phyloP scores from a whole-genome alignment of 37 sponge, comb jelly and placozoan species.

The Aphrocallistes beatrix region DNA sequence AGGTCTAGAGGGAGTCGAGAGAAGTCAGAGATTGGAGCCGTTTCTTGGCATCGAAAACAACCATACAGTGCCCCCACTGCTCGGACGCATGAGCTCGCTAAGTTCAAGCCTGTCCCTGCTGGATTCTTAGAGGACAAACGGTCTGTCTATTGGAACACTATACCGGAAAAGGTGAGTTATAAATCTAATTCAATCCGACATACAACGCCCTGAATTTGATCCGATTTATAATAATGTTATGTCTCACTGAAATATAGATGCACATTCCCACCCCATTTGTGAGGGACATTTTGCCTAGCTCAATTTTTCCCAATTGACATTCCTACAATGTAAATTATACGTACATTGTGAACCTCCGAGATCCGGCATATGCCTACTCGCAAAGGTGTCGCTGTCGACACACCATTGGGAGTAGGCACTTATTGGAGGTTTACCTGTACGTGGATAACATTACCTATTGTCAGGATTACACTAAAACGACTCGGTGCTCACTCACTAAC shows the following conservation, averaged over 20 bases:
- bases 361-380: too few species aligned
- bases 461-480: neutral
- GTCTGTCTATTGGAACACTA: constrained; percentile 75
- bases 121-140: constrained; percentile 71
- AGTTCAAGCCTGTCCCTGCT: constrained; percentile 35
- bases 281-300: too few species aligned
- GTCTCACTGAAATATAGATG: too few species aligned
- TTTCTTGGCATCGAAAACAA: neutral
- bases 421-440: too few species aligned
- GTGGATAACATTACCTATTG: neutral
- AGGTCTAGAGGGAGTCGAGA: neutral
- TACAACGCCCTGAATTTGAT: constrained; percentile 16
- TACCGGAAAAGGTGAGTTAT: constrained; percentile 46
- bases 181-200: constrained; percentile 43
- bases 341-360: too few species aligned
- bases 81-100: neutral
- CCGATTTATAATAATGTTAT: too few species aligned
- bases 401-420: too few species aligned
- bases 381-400: too few species aligned
- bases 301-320: too few species aligned
- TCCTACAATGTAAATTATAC: too few species aligned
- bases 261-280: too few species aligned
- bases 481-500: constrained; percentile 28
- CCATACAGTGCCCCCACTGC: neutral
- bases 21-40: neutral